Conservation (phyloP, 2,888 invertebrate genomes). For the Lissonota sp. region DNA sequence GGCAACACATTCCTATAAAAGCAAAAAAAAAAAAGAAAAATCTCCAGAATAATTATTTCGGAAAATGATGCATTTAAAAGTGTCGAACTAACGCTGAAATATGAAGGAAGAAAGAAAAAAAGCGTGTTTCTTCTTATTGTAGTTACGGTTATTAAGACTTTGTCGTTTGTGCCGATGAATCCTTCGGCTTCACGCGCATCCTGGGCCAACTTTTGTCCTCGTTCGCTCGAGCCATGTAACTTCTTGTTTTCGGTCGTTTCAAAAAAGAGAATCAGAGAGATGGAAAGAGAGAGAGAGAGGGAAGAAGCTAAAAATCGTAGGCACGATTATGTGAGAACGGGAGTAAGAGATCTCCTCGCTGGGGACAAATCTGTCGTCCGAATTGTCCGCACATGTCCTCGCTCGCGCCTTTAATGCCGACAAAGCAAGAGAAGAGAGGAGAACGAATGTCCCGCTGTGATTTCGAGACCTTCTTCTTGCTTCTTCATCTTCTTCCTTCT, state of each 20-base stretch:
- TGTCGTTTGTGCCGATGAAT: slow-evolving; percentile 61
- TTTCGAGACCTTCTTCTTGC: slow-evolving; percentile 68
- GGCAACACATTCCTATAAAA: too few species aligned
- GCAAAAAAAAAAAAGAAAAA: too few species aligned
- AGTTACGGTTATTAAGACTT: slow-evolving; percentile 65
- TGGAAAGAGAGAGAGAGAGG: slow-evolving; percentile 19
- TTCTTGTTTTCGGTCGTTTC: slow-evolving; percentile 27
- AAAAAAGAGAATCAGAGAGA: slow-evolving; percentile 27
- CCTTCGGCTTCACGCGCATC: slow-evolving; percentile 50
- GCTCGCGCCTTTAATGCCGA: slow-evolving; percentile 74
- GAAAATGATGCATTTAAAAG: too few species aligned
- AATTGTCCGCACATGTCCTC: slow-evolving; percentile 83
- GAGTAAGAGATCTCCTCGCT: slow-evolving; percentile 70
- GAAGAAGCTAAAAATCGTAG: slow-evolving; percentile 16
- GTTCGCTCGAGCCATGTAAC: slow-evolving; percentile 30
- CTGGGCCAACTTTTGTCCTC: slow-evolving; percentile 44
- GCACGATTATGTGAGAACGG: slow-evolving; percentile 71
- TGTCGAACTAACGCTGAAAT: too few species aligned
- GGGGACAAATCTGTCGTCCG: slow-evolving; percentile 81
- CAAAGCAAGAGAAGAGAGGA: slow-evolving; percentile 74
- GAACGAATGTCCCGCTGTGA: slow-evolving; percentile 74
- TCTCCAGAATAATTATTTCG: too few species aligned
- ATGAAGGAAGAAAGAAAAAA: not conserved
- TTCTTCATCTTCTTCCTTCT: slow-evolving; percentile 35
- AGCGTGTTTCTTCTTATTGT: slow-evolving; percentile 36